Conservation (phyloP, 92 coral and sea anemone species). For the Epizoanthus rinbou region DNA sequence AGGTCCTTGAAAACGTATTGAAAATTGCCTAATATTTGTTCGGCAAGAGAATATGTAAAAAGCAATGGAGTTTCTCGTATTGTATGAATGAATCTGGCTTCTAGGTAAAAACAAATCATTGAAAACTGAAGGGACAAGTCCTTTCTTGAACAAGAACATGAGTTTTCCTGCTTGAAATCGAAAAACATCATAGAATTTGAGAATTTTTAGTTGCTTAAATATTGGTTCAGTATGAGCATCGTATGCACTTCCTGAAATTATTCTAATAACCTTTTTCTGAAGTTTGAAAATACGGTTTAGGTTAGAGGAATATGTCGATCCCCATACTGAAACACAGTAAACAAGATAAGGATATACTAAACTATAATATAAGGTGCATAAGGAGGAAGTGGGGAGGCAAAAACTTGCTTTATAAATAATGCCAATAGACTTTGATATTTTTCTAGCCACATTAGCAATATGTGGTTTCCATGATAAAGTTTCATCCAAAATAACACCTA, state of each 20-base stretch:
- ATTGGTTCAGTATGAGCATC: constrained; percentile 37
- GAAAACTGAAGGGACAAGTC: background rate
- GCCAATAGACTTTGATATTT: constrained; percentile 35
- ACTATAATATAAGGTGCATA: constrained; percentile 2
- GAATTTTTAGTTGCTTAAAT: constrained; percentile 13
- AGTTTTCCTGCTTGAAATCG: background rate
- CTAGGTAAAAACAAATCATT: background rate
- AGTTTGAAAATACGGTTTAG: constrained; percentile 24
- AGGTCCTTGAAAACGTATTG: too few species aligned
- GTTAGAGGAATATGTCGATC: constrained; percentile 8
- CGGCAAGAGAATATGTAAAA: too few species aligned
- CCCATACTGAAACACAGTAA: constrained; percentile 17
- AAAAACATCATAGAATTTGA: background rate
- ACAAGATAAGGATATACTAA: constrained; percentile 14
- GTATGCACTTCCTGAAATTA: background rate
- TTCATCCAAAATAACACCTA: constrained; percentile 32
- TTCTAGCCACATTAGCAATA: constrained; percentile 15
- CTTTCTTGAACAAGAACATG: background rate
- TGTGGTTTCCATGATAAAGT: constrained; percentile 30
- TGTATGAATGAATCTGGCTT: constrained; percentile 5
- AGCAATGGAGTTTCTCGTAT: background rate
- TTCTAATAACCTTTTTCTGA: constrained; percentile 25
- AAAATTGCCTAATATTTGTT: background rate
- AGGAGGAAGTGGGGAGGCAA: background rate
- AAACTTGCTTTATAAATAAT: constrained; percentile 33